Percentiles rank a stretch among this genome's conserved stretches.
Evolutionary conservation across 2,113 vertebrate species (phyloP).

Genomic region (Ceyx margarethae): DNA sequence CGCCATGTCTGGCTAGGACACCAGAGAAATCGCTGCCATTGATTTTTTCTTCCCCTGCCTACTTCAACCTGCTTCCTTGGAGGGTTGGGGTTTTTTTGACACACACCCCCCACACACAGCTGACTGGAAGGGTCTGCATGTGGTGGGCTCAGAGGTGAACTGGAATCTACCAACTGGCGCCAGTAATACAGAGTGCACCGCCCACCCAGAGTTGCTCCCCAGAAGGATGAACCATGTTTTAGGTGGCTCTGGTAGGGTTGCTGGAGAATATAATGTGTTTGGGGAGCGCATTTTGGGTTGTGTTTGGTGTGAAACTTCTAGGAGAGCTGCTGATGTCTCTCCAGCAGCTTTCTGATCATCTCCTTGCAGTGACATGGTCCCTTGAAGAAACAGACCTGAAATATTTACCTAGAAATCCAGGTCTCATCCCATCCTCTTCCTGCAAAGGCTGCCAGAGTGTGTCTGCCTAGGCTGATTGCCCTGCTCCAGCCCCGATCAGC

Average conservation of each 20-base stretch:
- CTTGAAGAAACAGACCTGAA: neutral
- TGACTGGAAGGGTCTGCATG: neutral
- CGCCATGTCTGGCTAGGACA: neutral
- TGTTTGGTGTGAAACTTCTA: accelerated
- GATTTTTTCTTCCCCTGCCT: conserved; percentile 1
- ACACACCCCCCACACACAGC: too few relatives aligned
- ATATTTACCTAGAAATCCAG: neutral
- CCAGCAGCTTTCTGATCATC: neutral
- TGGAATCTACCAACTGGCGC: neutral
- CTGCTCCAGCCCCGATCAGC: neutral
- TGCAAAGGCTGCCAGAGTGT: neutral
- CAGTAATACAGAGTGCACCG: neutral
- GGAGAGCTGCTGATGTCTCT: neutral
- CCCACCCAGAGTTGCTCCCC: neutral
- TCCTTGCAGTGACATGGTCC: accelerated
- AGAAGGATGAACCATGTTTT: accelerated
- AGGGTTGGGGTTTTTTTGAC: too few relatives aligned
- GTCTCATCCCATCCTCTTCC: neutral
- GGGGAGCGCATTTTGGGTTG: neutral
- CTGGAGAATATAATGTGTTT: neutral
- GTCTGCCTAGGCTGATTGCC: accelerated
- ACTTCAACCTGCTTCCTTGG: neutral
- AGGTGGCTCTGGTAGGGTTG: neutral
- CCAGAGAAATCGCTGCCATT: neutral
- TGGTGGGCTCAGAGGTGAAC: neutral